Base-by-base conservation (phyloP, 2,888 invertebrate genomes). In the Melipona beecheii region DNA sequence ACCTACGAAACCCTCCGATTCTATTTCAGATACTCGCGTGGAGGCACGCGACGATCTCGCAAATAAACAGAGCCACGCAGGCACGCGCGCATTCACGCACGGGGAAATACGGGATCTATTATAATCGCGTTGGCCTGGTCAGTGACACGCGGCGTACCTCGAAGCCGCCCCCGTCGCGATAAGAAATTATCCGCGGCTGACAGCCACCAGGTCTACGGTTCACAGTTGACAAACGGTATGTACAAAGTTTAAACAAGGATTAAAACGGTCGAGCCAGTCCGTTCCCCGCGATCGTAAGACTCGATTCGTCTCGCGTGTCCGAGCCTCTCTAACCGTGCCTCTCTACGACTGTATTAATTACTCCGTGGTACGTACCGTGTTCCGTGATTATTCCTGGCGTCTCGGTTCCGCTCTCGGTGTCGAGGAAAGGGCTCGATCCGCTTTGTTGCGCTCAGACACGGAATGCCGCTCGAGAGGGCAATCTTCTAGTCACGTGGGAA, bases 41-140 rank as follows among this genome's bases (percentile, higher is more conserved):
- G 80, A 64, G 58, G 71, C 87, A 65, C 86, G 88, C 75, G 86
- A 88, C 81, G 80, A 75, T 85, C 77, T 81, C 84, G 75, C 86
- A 76, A 89, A 89, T 89, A 89, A 89, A 86, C 79, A 71, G 60
- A 81, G 31, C 62, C 31, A 64, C 62, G 62, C 21, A 27, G 2
- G 27, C 31, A 19, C 17, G 50, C 9, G 13, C 72, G 82, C 79
- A 76, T 81, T 76, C 75, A 83, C 83, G 85, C 83, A 79, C 74
- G 81, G 86, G 86, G 75, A 86, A 86, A 82, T 69, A 87, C 84
- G 64, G 74, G 72, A 66, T 76, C 77, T 86, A 84, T 86, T 86
- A 87, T 84, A 89, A 89, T 76, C 81, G 84, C 82, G 76, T 89
- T 87, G 83, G 80, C 69, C 81, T 89, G 89, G 89, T 89, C 89